phyloP scores from a whole-genome alignment of 2,113 vertebrate genomes.

The Hystrix cristata region DNA sequence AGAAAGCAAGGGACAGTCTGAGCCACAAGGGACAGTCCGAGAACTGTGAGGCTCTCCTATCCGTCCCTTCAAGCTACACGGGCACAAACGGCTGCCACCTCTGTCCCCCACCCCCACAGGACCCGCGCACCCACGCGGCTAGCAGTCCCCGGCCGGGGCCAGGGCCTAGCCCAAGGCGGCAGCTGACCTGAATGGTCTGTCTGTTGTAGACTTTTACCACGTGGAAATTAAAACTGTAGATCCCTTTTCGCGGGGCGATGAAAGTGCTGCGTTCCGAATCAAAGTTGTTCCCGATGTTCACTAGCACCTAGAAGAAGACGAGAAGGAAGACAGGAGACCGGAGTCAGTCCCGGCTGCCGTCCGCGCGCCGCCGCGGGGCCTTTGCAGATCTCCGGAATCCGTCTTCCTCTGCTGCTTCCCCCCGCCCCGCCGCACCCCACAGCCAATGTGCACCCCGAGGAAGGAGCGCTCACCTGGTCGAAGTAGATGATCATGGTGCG shows the following conservation, averaged over 20 bases:
- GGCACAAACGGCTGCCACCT: background rate
- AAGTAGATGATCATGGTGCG: slow-evolving; percentile 98
- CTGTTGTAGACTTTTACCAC: slow-evolving; percentile 99
- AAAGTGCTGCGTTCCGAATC: slow-evolving; percentile 98
- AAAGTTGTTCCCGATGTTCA: slow-evolving; percentile 97
- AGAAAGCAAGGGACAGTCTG: background rate
- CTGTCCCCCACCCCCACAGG: background rate
- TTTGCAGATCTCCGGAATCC: background rate
- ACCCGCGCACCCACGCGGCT: background rate
- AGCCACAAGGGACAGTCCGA: background rate
- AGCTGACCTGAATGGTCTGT: slow-evolving; percentile 97
- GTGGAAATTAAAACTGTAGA: slow-evolving; percentile 99
- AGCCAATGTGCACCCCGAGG: background rate
- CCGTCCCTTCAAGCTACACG: background rate
- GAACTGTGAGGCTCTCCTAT: background rate
- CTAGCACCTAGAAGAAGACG: slow-evolving; percentile 91
- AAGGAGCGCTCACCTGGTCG: slow-evolving; percentile 91
- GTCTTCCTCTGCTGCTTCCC: background rate
- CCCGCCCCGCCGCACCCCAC: background rate
- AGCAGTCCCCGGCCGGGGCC: background rate
- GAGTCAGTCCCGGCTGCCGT: background rate
- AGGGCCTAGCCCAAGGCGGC: background rate
- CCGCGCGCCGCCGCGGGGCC: slow-evolving; percentile 30
- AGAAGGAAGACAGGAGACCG: slow-evolving; percentile 4
- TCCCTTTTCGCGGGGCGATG: slow-evolving; percentile 97